Evolutionary conservation across 2,888 invertebrate genomes (phyloP).

Genomic region (Entomobrya multifasciata): DNA sequence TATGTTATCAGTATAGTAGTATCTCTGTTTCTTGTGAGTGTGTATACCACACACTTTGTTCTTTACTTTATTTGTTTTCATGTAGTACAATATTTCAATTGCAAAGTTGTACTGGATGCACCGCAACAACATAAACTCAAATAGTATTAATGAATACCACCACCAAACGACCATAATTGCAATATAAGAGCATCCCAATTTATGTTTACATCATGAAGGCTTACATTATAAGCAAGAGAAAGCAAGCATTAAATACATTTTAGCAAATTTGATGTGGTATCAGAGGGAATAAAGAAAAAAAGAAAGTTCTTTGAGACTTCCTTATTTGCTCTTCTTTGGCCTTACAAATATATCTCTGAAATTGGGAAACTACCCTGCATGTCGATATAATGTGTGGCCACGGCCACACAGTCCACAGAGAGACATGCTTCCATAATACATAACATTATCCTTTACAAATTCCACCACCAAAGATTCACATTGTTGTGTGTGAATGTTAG

Average conservation of each 20-base stretch:
- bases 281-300: neutral
- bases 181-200: constrained; percentile 25
- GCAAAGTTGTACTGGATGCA: neutral
- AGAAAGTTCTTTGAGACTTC: constrained; percentile 10
- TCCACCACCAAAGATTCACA: neutral
- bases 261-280: neutral
- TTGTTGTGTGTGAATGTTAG: neutral
- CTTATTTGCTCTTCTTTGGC: constrained; percentile 21
- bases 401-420: neutral
- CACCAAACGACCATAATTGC: constrained; percentile 30
- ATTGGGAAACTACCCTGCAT: neutral
- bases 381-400: neutral
- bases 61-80: constrained; percentile 37
- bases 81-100: constrained; percentile 30
- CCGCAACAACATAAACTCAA: neutral
- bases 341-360: neutral
- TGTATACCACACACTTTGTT: neutral
- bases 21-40: neutral
- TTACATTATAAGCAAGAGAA: neutral
- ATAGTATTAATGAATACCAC: constrained; percentile 24
- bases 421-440: neutral
- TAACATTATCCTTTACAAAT: constrained; percentile 30
- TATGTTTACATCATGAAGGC: no score
- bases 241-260: neutral
- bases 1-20: constrained; percentile 2